Conservation (phyloP, 2,797 vertebrate species). For the Rallus crepitans region DNA sequence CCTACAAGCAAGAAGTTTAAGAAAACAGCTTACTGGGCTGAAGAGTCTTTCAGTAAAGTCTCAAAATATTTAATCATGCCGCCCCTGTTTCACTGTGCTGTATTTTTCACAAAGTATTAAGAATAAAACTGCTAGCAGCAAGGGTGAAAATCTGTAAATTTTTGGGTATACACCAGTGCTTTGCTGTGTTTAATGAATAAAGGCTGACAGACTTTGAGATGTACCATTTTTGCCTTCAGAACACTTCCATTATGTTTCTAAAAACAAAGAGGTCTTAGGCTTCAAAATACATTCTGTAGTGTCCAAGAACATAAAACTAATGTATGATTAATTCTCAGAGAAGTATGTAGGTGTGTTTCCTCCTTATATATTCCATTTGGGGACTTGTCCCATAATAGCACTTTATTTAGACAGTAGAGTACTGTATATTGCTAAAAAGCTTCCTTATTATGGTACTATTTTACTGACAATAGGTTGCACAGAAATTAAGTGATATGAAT, state of each 20-base stretch:
- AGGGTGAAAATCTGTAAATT: not conserved
- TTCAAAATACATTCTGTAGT: not conserved
- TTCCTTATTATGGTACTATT: not conserved
- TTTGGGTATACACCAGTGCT: not conserved
- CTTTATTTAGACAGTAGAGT: not conserved
- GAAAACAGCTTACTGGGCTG: not conserved
- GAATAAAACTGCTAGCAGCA: not conserved
- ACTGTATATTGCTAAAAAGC: not conserved
- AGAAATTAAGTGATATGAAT: not conserved
- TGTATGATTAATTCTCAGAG: not conserved
- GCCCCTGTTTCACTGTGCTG: not conserved
- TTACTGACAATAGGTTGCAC: not conserved
- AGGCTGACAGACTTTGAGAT: not conserved
- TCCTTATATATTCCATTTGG: not conserved
- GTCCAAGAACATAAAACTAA: not conserved
- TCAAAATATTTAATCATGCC: not conserved
- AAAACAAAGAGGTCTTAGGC: not conserved
- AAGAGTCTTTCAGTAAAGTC: not conserved
- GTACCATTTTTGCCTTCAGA: not conserved
- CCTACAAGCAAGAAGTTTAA: not conserved
- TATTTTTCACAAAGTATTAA: not conserved
- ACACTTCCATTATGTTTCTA: not conserved
- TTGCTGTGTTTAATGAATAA: not conserved
- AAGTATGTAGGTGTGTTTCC: not conserved
- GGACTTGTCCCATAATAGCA: not conserved